Conservation (phyloP, 2,888 invertebrate species). For the Ochropacha duplaris region DNA sequence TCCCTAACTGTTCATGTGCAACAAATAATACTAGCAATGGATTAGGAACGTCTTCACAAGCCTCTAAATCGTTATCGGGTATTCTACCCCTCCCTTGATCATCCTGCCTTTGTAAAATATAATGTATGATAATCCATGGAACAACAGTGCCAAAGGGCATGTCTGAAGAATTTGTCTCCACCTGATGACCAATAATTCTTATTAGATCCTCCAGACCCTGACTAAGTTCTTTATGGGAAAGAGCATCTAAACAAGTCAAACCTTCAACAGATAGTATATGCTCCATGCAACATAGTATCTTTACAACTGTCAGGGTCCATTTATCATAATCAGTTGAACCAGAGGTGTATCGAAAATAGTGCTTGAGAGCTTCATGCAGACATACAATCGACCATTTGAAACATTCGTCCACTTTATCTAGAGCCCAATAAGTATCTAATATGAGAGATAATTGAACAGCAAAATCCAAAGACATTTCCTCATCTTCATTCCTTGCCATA, state of each 20-base stretch:
- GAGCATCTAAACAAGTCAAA: conserved; percentile 73
- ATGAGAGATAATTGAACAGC: conserved; percentile 84
- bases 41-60: conserved; percentile 85
- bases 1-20: conserved; percentile 92
- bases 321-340: conserved; percentile 71
- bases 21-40: conserved; percentile 90
- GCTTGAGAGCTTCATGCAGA: conserved; percentile 88
- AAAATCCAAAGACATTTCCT: conserved; percentile 78
- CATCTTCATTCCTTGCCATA: conserved; percentile 67
- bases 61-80: conserved; percentile 64
- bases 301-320: conserved; percentile 72
- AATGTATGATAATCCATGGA: conserved; percentile 93
- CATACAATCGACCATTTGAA: conserved; percentile 90
- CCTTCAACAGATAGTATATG: conserved; percentile 71
- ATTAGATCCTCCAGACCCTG: conserved; percentile 89
- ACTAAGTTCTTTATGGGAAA: conserved; percentile 83
- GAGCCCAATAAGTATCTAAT: conserved; percentile 86
- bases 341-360: conserved; percentile 79
- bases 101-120: conserved; percentile 89
- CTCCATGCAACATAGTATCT: conserved; percentile 73
- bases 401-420: conserved; percentile 85
- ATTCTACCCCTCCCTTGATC: conserved; percentile 84
- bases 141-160: conserved; percentile 87
- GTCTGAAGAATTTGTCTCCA: conserved; percentile 87
- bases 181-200: conserved; percentile 89